Base-by-base conservation (phyloP, 2,113 vertebrate genomes). In the Pogonocichla stellata region DNA sequence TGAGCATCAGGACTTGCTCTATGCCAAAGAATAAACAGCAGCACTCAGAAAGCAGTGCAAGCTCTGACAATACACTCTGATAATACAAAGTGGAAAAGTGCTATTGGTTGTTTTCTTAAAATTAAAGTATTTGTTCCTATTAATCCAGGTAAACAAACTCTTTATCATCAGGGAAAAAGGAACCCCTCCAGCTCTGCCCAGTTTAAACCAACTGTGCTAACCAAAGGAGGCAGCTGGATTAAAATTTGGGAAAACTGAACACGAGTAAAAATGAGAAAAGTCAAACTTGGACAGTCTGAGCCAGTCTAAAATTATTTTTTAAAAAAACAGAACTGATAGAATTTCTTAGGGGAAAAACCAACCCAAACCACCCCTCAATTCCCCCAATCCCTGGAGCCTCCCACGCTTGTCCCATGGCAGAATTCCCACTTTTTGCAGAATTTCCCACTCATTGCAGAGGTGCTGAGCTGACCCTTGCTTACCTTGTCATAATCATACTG, bases 401-500 rank as follows among this genome's bases (percentile, higher is more conserved):
- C 33, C 43, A 2, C 7, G 19, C 9, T 54, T 80, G 14, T 56
- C 13, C 54, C 42, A 24, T 8, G 26, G 56, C 24, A 14, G 6
- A 58, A 45, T 2, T 43, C 26, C 28, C 33, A 20, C 5, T 36
- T n/a, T 19, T 78, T n/a, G n/a, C n/a, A n/a, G n/a, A n/a, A n/a
- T n/a, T n/a, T n/a, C n/a, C n/a, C n/a, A n/a, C n/a, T n/a, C 62
- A 9, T 2, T 60, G 61, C 40, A 67, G 28, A 69, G 8, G 28
- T 56, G 67, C 64, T 31, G 58, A 64, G 25, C 13, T 19, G 58
- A 40, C 5, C 17, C 77, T 64, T 78, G 67, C 95, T 96, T 97
- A 99, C 99, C 99, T 99, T 99, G 95, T 99, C 99, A 12, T 99
- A 99, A 94, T 99, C 99, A 34, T 99, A 99, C n/a, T 99, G 99